Evolutionary conservation across 2,888 invertebrate genomes (phyloP).

Genomic region (Smittia sp.): DNA sequence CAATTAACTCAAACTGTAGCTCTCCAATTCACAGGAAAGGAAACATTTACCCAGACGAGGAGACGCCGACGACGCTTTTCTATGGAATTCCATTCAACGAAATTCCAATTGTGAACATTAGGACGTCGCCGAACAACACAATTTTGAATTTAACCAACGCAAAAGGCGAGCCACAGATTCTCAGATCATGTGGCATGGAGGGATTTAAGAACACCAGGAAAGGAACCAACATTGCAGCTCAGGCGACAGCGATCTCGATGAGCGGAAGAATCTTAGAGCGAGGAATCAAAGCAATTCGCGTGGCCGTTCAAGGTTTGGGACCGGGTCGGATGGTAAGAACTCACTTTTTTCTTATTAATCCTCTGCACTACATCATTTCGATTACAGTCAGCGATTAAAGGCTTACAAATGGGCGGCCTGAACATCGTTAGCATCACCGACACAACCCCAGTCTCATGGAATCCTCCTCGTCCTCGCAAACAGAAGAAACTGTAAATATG

Average conservation of each 20-base stretch:
- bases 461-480: conserved; percentile 79
- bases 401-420: conserved; percentile 86
- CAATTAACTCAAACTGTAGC: neutral
- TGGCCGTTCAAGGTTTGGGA: conserved; percentile 78
- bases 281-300: conserved; percentile 73
- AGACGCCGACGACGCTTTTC: conserved; percentile 69
- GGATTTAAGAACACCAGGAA: conserved; percentile 94
- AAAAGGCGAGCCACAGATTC: conserved; percentile 59
- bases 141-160: conserved; percentile 72
- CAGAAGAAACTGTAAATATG: conserved; percentile 70
- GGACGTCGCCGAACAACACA: conserved; percentile 84
- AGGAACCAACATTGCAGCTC: conserved; percentile 95
- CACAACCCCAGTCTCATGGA: conserved; percentile 78
- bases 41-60: conserved; percentile 69
- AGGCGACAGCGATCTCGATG: conserved; percentile 83
- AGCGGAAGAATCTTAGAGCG: conserved; percentile 66
- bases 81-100: conserved; percentile 75
- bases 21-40: conserved; percentile 59
- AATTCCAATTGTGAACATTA: conserved; percentile 78
- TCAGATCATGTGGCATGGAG: conserved; percentile 80
- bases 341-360: neutral
- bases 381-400: conserved; percentile 82
- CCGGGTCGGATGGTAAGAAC: conserved; percentile 88
- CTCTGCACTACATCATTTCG: neutral
- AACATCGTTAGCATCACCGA: conserved; percentile 93